Conservation (phyloP, 2,797 vertebrate genomes). For the Silurus lanzhouensis region DNA sequence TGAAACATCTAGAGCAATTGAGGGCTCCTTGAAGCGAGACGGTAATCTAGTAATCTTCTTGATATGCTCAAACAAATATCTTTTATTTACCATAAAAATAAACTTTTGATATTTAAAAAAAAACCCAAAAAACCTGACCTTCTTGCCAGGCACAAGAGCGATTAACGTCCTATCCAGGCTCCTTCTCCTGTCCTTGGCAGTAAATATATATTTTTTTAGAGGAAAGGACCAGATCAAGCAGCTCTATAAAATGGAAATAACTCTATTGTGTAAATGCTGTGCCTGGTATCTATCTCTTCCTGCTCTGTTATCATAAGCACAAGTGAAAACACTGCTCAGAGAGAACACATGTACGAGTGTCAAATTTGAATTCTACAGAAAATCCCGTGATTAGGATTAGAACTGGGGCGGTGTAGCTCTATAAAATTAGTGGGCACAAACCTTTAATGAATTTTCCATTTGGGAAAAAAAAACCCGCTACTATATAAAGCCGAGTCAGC, state of each 20-base stretch:
- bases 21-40: no score
- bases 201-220: not conserved
- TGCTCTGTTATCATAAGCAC: not conserved
- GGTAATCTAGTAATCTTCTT: no score
- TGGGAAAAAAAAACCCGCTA: not conserved
- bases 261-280: not conserved
- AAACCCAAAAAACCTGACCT: not conserved
- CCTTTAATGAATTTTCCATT: conserved; percentile 54
- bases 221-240: not conserved
- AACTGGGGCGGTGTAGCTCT: conserved; percentile 3
- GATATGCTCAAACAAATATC: no score
- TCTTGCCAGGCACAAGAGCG: not conserved
- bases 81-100: no score
- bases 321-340: not conserved
- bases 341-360: not conserved
- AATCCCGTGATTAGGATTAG: conserved; percentile 21
- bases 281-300: not conserved
- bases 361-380: not conserved
- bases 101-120: no score
- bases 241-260: conserved; percentile 1
- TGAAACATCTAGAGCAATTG: not conserved
- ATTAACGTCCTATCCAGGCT: not conserved
- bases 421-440: not conserved
- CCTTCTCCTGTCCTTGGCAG: not conserved
- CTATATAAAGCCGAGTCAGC: conserved; percentile 21